Evolutionary conservation across 2,113 vertebrate species (phyloP).

Genomic region (Haplochromis burtoni): DNA sequence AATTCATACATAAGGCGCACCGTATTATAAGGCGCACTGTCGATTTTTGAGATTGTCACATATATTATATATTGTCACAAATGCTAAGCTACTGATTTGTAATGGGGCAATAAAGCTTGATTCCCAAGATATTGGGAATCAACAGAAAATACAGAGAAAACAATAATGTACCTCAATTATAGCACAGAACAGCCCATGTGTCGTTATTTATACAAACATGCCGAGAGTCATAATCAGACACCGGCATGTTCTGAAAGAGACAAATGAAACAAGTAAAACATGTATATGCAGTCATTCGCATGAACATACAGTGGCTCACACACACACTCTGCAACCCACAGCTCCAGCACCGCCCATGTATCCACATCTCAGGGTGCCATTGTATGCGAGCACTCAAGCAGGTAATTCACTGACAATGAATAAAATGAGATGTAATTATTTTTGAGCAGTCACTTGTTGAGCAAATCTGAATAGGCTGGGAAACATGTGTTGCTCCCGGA

Average conservation of each 20-base stretch:
- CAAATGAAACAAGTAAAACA: not conserved
- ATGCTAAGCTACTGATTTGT: not conserved
- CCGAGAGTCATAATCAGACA: not conserved
- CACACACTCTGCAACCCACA: not conserved
- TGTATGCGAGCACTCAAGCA: conserved; percentile 51
- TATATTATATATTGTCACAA: not conserved
- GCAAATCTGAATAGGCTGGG: conserved; percentile 27
- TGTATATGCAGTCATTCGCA: not conserved
- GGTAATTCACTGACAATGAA: conserved; percentile 66
- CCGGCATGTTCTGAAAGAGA: not conserved
- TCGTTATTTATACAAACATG: not conserved
- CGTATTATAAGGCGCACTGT: not conserved
- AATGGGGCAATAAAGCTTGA: not conserved
- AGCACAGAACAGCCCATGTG: not conserved
- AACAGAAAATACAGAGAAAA: not conserved
- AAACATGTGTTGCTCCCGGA: conserved; percentile 44
- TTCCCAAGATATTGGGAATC: not conserved
- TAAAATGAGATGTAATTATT: conserved; percentile 65
- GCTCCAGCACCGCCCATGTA: conserved; percentile 7
- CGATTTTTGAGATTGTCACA: not conserved
- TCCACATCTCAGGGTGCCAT: conserved; percentile 35
- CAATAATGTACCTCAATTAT: not conserved
- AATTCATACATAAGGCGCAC: not conserved
- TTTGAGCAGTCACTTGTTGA: conserved; percentile 64
- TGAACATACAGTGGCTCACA: not conserved